Evolutionary conservation across 2,888 invertebrate genomes (phyloP), one percentile per base, ranked within the genome.

Genomic region (Leptarthrus brevirostris): DNA sequence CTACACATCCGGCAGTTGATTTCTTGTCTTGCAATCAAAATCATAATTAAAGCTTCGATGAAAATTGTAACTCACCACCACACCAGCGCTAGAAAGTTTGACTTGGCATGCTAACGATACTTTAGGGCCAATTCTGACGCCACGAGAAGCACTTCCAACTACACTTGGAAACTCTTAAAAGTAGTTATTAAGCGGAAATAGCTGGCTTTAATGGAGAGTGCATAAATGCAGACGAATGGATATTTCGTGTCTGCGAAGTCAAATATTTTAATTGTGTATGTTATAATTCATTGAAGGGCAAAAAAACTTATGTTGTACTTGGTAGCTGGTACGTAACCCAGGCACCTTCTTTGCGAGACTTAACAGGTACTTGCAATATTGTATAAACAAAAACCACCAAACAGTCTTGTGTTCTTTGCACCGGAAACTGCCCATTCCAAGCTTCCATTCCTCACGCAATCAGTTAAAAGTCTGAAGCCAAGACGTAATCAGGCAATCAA

Each of bases 1-100:
- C 64, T 40, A 44, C 24, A 47, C 22, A 44, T 64, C 64, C 64
- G 64, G 44, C 47, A 26, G 40, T 64, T 47, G 47, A 44, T 64
- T 64, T 64, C 64, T 64, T 64, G 64, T 64, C 64, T 64, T 44
- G 64, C 64, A 64, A 64, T 64, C 64, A 64, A 64, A 64, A 64
- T 64, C 64, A 64, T 64, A 64, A 64, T 64, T 64, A 64, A 64
- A 64, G 44, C 64, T 64, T 64, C 47, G 64, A 64, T 64, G 64
- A 64, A 44, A 64, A 64, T 64, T 44, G 64, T 64, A 64, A 64
- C 64, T 44, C 64, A 64, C 47, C 24, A 44, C 64, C 47, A 8
- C 44, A 24, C 64, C 18, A n/a, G 61, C 18, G 14, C 18, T 44
- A 40, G 18, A 40, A 24, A 36, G 64, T 20, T 24, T 47, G 26